Evolutionary conservation across 2,113 vertebrate species (phyloP).

Genomic region (Oncorhynchus mykiss): DNA sequence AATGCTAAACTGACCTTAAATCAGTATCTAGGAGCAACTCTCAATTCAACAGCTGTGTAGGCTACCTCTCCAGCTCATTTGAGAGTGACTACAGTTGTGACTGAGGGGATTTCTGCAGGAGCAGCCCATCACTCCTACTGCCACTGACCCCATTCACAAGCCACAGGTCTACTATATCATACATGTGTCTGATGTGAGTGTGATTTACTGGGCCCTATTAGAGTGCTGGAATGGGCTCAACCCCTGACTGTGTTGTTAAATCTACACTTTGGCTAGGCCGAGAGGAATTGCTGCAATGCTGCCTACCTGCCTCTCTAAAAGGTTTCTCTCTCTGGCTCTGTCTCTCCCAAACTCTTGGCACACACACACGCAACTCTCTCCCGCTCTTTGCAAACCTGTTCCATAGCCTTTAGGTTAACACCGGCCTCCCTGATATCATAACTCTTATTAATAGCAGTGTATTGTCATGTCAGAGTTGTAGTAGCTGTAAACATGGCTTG

Average conservation of each 20-base stretch:
- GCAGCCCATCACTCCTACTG: slow-evolving; percentile 30
- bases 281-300: slow-evolving; percentile 5
- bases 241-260: slow-evolving; percentile 38
- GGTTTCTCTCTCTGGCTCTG: not conserved
- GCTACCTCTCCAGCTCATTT: not conserved
- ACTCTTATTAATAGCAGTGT: slow-evolving; percentile 9
- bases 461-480: slow-evolving; percentile 4
- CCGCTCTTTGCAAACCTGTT: slow-evolving; percentile 6
- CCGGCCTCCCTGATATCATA: not conserved
- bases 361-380: not conserved
- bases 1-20: too few species aligned
- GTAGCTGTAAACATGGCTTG: not conserved
- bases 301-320: not conserved
- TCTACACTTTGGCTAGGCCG: slow-evolving; percentile 32
- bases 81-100: slow-evolving; percentile 7
- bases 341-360: not conserved
- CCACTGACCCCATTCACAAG: slow-evolving; percentile 40
- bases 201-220: slow-evolving; percentile 59
- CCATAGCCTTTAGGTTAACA: not conserved
- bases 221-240: slow-evolving; percentile 43
- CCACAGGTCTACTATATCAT: slow-evolving; percentile 43
- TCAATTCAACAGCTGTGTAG: not conserved
- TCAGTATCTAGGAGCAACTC: not conserved
- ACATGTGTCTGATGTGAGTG: slow-evolving; percentile 41
- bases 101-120: not conserved